phyloP scores from a whole-genome alignment of 64 coral and sea anemone species.

The Platygyra sinensis region DNA sequence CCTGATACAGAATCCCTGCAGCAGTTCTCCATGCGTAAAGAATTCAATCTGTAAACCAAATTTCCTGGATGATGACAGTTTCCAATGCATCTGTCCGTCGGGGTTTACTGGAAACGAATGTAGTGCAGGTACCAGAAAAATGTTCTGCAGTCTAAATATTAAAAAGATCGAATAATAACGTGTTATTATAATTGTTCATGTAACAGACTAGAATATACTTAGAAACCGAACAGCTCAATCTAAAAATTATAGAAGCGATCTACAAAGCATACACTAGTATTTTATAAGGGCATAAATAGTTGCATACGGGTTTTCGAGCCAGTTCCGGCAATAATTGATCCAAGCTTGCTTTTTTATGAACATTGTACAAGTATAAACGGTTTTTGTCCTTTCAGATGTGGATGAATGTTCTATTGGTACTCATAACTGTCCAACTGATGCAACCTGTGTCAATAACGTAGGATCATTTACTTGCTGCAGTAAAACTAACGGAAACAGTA shows the following conservation, averaged over 20 bases:
- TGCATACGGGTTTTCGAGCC: no score
- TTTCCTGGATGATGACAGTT: conserved; percentile 4
- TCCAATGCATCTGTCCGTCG: conserved; percentile 35
- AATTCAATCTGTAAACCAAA: conserved; percentile 47
- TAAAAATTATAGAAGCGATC: no score
- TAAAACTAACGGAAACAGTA: no score
- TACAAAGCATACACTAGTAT: no score
- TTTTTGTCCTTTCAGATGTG: background rate
- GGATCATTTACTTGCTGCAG: conserved; percentile 6
- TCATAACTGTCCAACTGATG: conserved; percentile 6
- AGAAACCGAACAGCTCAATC: no score
- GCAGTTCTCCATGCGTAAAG: conserved; percentile 19
- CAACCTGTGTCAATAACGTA: background rate
- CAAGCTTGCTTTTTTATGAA: no score
- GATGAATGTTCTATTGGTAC: background rate
- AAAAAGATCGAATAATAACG: no score
- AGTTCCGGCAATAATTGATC: no score
- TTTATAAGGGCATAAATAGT: no score
- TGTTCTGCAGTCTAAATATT: background rate
- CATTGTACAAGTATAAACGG: no score
- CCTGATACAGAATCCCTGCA: conserved; percentile 40
- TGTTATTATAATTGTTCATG: no score
- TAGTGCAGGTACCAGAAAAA: conserved; percentile 9
- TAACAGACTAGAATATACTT: no score
- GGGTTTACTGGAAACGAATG: conserved; percentile 31